Evolutionary conservation across 2,113 vertebrate genomes (phyloP).

Genomic region (Phylloscopus whistleri): DNA sequence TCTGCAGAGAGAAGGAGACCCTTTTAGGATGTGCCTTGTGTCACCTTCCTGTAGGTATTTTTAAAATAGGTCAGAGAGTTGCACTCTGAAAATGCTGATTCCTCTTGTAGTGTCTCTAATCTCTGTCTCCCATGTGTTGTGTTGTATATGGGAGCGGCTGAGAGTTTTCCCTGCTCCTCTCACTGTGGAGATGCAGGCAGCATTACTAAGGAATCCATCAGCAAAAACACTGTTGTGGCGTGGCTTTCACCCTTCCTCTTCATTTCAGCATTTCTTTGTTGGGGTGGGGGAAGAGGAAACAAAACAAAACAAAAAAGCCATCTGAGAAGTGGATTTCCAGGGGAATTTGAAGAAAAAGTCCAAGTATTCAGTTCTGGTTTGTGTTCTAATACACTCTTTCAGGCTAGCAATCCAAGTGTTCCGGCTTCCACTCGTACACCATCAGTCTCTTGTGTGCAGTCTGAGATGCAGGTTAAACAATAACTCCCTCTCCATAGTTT

Average conservation of each 20-base stretch:
- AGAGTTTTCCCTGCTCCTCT: neutral
- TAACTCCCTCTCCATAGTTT: neutral
- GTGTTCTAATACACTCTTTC: neutral
- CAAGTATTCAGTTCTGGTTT: neutral
- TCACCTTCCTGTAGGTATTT: neutral
- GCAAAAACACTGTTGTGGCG: fast-evolving
- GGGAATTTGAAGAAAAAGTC: neutral
- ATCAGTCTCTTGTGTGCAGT: neutral
- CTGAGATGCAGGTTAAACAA: constrained; percentile 43
- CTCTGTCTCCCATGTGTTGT: neutral
- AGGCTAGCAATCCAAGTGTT: neutral
- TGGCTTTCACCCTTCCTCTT: neutral
- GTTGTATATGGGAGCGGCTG: neutral
- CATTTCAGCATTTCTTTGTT: neutral
- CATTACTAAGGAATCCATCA: neutral
- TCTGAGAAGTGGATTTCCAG: neutral
- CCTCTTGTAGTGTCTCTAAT: neutral
- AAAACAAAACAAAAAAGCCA: neutral
- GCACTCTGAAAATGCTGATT: neutral
- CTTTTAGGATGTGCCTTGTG: neutral
- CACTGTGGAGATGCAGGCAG: neutral
- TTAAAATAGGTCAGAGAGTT: neutral
- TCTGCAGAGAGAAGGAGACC: neutral
- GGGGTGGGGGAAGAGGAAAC: neutral
- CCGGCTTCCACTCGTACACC: fast-evolving